These are phyloP conservation scores for Anodontia alba DNA, from an alignment of 2,888 invertebrate species.

Conservation along the genomic window DNA sequence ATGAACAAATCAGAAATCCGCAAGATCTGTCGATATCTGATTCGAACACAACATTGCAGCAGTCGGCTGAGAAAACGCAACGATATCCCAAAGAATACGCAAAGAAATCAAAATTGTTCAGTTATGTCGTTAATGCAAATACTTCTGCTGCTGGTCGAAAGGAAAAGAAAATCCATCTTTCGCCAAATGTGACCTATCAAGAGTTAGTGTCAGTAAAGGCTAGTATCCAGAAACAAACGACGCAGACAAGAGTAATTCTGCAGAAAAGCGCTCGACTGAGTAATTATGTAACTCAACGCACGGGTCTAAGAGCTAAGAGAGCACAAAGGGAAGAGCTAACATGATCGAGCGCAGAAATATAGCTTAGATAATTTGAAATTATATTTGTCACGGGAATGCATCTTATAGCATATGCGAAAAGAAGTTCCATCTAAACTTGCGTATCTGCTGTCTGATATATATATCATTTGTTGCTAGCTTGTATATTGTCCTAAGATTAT, in stretches of 20 bases:
- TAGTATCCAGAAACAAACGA: slow-evolving; percentile 42
- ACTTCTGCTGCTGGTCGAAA: slow-evolving; percentile 23
- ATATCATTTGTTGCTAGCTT: too few relatives aligned
- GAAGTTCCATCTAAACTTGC: too few relatives aligned
- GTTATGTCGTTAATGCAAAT: slow-evolving; percentile 51
- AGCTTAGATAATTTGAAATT: too few relatives aligned
- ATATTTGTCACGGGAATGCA: too few relatives aligned
- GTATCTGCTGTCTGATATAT: too few relatives aligned
- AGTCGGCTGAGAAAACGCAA: slow-evolving; percentile 37
- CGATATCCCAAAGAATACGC: slow-evolving; percentile 51
- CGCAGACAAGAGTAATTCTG: slow-evolving; percentile 41
- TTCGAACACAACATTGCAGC: slow-evolving; percentile 1
- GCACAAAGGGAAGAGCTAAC: slow-evolving; percentile 10
- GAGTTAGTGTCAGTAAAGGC: slow-evolving; percentile 56
- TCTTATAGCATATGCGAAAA: too few relatives aligned
- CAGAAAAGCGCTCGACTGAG: slow-evolving; percentile 53
- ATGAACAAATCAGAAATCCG: background rate
- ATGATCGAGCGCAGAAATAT: too few relatives aligned
- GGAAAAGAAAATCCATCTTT: slow-evolving; percentile 28
- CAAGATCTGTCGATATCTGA: background rate
- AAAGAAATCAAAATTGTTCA: slow-evolving; percentile 53
- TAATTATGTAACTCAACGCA: slow-evolving; percentile 43
- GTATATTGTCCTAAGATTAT: too few relatives aligned
- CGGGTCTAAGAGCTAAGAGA: slow-evolving; percentile 31
- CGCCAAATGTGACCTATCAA: slow-evolving; percentile 52